Conservation (phyloP, 2,113 vertebrate genomes). For the Ranitomeya imitator region DNA sequence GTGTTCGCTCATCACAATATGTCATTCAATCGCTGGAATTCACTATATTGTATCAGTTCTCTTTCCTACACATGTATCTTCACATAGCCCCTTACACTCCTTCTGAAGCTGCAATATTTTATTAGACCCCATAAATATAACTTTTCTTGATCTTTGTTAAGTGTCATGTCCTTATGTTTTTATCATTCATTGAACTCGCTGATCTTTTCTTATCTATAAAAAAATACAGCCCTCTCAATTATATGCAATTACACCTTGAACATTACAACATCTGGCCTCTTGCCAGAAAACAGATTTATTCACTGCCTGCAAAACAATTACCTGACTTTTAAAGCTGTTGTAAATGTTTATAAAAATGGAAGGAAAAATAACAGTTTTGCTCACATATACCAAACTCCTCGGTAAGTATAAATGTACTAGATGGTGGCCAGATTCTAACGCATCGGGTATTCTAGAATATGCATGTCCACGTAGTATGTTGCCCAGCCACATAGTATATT, state of each 20-base stretch:
- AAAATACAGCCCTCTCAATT: constrained; percentile 1
- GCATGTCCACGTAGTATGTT: too few relatives aligned
- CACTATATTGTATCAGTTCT: too few relatives aligned
- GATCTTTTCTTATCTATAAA: neutral
- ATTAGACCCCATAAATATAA: neutral
- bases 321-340: neutral
- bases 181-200: neutral
- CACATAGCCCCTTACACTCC: neutral
- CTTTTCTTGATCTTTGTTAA: neutral
- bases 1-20: too few relatives aligned
- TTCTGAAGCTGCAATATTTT: neutral
- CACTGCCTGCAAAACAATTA: neutral
- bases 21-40: too few relatives aligned
- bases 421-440: too few relatives aligned
- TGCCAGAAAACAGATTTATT: neutral
- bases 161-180: neutral
- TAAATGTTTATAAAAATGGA: too few relatives aligned
- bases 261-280: neutral
- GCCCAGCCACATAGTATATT: too few relatives aligned
- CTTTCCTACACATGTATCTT: too few relatives aligned
- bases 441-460: too few relatives aligned
- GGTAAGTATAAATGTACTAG: too few relatives aligned
- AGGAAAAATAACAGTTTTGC: too few relatives aligned
- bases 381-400: too few relatives aligned
- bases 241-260: constrained; percentile 1